phyloP scores from a whole-genome alignment of 2,113 vertebrate species.

The Psammodynastes pulverulentus region DNA sequence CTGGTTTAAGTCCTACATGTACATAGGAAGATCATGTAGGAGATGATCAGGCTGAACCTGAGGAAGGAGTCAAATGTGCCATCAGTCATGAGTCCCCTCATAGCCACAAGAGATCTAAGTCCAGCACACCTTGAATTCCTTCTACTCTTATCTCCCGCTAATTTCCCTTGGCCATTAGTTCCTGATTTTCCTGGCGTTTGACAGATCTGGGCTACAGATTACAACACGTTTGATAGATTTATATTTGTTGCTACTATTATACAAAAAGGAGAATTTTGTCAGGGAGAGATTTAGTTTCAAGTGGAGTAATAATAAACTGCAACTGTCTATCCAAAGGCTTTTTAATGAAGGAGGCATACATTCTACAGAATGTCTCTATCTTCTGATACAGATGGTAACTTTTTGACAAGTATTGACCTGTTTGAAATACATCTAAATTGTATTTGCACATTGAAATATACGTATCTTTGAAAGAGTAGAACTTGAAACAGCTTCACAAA shows the following conservation, averaged over 20 bases:
- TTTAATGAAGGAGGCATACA: neutral
- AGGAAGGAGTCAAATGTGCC: no score
- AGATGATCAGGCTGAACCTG: neutral
- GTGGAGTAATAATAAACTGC: neutral
- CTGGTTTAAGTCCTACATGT: neutral
- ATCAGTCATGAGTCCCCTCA: neutral
- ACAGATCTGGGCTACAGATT: neutral
- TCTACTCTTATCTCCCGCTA: neutral
- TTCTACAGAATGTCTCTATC: neutral
- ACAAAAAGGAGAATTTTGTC: neutral
- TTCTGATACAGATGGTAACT: neutral
- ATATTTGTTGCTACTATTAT: neutral
- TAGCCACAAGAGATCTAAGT: neutral
- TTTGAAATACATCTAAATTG: neutral
- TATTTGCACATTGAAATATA: neutral
- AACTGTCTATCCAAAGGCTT: neutral
- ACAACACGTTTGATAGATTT: neutral
- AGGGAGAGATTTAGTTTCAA: neutral
- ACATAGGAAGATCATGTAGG: neutral
- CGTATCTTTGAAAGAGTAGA: neutral
- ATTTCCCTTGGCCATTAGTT: neutral
- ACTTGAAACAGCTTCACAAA: neutral
- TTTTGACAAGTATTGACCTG: neutral
- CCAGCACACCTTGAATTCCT: neutral
- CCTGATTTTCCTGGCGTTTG: neutral